phyloP scores from a whole-genome alignment of 2,797 vertebrate species.

The Manis pentadactyla region DNA sequence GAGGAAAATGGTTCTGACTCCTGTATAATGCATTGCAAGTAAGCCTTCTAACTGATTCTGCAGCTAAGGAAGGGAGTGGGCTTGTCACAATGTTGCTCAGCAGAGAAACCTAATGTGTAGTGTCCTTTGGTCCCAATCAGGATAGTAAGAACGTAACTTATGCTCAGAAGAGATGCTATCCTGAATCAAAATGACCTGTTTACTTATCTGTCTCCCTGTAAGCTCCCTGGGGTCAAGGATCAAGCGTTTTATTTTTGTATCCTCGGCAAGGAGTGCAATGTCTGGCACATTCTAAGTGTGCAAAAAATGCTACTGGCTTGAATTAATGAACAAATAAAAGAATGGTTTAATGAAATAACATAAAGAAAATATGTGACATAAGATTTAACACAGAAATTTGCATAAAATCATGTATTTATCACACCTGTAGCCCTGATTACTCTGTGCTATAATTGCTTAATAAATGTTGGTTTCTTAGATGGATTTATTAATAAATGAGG shows the following conservation, averaged over 20 bases:
- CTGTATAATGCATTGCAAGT: background rate
- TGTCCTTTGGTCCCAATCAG: background rate
- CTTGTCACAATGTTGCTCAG: constrained; percentile 26
- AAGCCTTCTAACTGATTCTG: background rate
- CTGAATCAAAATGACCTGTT: constrained; percentile 59
- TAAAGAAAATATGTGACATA: constrained; percentile 32
- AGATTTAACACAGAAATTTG: constrained; percentile 47
- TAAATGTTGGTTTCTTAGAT: constrained; percentile 13
- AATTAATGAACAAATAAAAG: constrained; percentile 50
- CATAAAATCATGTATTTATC: constrained; percentile 29
- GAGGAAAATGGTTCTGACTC: background rate
- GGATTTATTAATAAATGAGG: constrained; percentile 13
- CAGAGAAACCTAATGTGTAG: constrained; percentile 30
- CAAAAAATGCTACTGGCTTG: constrained; percentile 47
- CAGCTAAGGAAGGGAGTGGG: background rate
- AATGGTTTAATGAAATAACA: constrained; percentile 43
- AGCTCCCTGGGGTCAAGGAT: constrained; percentile 52
- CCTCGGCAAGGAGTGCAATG: background rate
- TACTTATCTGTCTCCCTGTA: constrained; percentile 55
- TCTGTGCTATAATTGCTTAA: constrained; percentile 37
- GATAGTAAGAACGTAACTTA: constrained; percentile 28
- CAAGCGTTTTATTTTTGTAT: constrained; percentile 58
- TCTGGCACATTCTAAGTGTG: constrained; percentile 33
- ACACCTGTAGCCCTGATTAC: background rate
- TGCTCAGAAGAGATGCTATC: constrained; percentile 26